phyloP scores from a whole-genome alignment of 2,797 vertebrate species.

The Silurus aristotelis region DNA sequence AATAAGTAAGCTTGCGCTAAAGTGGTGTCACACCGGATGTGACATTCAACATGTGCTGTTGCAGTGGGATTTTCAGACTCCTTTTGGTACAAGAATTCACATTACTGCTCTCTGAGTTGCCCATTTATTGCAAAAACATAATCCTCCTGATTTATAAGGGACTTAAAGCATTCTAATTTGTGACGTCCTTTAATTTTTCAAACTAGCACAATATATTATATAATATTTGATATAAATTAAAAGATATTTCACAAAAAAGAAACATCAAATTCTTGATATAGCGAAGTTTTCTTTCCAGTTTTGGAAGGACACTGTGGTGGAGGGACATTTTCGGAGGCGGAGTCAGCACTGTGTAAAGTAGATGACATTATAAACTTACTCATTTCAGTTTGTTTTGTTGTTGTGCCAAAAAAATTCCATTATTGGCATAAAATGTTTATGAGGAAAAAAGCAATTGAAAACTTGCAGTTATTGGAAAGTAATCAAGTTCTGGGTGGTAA shows the following conservation, averaged over 20 bases:
- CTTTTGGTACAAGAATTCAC: not conserved
- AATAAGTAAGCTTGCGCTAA: not conserved
- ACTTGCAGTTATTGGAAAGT: not conserved
- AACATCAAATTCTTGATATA: not conserved
- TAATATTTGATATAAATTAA: no score
- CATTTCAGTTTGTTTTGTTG: no score
- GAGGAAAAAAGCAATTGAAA: not conserved
- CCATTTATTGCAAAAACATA: not conserved
- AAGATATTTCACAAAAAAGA: not conserved
- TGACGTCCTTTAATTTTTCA: not conserved
- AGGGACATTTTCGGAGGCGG: not conserved
- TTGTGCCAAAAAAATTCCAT: not conserved
- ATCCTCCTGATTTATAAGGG: not conserved
- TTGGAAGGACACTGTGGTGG: not conserved
- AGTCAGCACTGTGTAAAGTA: not conserved
- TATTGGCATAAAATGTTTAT: not conserved
- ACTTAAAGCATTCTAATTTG: not conserved
- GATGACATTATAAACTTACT: no score
- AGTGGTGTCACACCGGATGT: not conserved
- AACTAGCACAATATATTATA: no score
- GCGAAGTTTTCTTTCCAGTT: not conserved
- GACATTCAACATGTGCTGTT: not conserved
- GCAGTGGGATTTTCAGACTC: not conserved
- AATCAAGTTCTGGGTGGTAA: not conserved
- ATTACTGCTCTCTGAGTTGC: not conserved